These are phyloP conservation scores for Oxyruncus cristatus DNA, from an alignment of 2,113 vertebrate genomes.

Conservation along the genomic window DNA sequence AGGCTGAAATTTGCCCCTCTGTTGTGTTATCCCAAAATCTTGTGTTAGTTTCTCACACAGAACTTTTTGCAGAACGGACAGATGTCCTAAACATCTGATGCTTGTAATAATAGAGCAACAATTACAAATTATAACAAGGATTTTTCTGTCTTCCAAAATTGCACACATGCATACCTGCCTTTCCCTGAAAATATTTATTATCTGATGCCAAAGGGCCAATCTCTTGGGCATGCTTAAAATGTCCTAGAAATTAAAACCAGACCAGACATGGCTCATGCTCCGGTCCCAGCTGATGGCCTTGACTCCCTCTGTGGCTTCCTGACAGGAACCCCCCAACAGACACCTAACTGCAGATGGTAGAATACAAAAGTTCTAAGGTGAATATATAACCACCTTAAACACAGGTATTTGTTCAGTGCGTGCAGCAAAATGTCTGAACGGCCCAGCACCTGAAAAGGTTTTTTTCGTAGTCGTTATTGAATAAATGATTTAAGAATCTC, in stretches of 20 bases:
- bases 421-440: background rate
- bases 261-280: background rate
- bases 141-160: background rate
- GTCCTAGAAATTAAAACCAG: too few relatives aligned
- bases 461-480: background rate
- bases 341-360: rapidly evolving
- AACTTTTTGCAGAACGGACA: background rate
- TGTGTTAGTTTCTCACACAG: background rate
- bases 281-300: rapidly evolving
- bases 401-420: rapidly evolving
- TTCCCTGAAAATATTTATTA: background rate
- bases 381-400: too few relatives aligned
- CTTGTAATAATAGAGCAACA: background rate
- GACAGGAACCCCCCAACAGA: background rate
- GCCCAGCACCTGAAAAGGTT: too few relatives aligned
- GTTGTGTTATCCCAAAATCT: background rate
- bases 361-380: background rate
- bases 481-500: background rate
- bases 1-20: background rate
- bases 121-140: background rate
- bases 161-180: background rate
- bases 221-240: background rate
- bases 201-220: background rate
- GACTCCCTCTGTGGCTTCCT: background rate
- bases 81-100: too few relatives aligned